Conservation (phyloP, 2,888 invertebrate species). For the Aproaerema taeniolella region DNA sequence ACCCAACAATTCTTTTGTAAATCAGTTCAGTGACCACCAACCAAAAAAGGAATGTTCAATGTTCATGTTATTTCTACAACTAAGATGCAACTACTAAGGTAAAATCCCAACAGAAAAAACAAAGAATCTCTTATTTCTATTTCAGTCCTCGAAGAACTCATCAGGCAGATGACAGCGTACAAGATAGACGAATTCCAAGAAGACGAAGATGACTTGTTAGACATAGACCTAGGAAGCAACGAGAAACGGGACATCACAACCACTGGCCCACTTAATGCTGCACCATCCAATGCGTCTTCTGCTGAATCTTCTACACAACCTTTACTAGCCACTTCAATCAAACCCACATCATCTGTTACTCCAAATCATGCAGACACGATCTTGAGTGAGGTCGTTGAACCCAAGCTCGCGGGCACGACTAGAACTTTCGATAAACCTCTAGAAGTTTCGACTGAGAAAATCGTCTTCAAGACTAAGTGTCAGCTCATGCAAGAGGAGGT, state of each 20-base stretch:
- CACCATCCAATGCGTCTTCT: neutral
- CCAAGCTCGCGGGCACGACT: slow-evolving; percentile 51
- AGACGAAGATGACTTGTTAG: slow-evolving; percentile 55
- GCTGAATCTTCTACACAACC: too few relatives aligned
- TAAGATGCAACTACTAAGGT: too few relatives aligned
- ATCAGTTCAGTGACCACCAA: too few relatives aligned
- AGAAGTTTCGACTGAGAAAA: slow-evolving; percentile 43
- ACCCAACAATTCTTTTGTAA: too few relatives aligned
- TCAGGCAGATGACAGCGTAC: slow-evolving; percentile 80
- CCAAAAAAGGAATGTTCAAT: too few relatives aligned
- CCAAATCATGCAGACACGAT: slow-evolving; percentile 30
- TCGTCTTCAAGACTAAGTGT: slow-evolving; percentile 72
- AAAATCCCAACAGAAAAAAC: too few relatives aligned
- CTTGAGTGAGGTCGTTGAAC: slow-evolving; percentile 50
- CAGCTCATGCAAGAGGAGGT: slow-evolving; percentile 69
- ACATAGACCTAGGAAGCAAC: slow-evolving; percentile 7
- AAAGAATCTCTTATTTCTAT: slow-evolving; percentile 13
- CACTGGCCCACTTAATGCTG: neutral
- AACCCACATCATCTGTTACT: slow-evolving; percentile 9
- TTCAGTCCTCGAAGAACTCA: slow-evolving; percentile 82
- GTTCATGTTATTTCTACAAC: too few relatives aligned
- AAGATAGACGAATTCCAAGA: slow-evolving; percentile 70
- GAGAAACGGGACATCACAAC: slow-evolving; percentile 1
- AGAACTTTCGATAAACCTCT: slow-evolving; percentile 36
- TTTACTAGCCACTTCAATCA: too few relatives aligned